Evolutionary conservation across 2,113 vertebrate species (phyloP).

Genomic region (Tamias sibiricus): DNA sequence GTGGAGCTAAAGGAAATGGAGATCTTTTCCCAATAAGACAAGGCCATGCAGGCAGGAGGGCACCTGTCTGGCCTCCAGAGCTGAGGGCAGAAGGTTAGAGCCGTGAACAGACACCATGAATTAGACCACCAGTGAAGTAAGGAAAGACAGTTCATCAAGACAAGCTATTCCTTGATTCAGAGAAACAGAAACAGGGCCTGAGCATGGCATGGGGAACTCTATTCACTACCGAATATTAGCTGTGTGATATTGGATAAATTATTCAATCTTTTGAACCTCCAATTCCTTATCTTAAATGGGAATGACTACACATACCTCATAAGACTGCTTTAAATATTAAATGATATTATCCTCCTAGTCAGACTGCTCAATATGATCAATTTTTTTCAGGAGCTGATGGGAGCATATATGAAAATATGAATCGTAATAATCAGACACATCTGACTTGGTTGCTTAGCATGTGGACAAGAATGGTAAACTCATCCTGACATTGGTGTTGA

Average conservation of each 20-base stretch:
- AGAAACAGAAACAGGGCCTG: background rate
- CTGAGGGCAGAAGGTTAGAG: background rate
- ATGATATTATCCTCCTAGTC: background rate
- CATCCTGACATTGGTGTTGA: accelerated
- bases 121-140: background rate
- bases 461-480: background rate
- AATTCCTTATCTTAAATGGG: background rate
- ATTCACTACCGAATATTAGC: accelerated
- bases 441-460: background rate
- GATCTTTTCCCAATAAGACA: background rate
- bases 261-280: background rate
- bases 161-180: background rate
- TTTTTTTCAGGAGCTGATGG: background rate
- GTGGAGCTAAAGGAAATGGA: background rate
- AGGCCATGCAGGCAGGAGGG: background rate
- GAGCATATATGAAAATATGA: background rate
- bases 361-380: background rate
- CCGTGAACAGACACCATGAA: background rate
- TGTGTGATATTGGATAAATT: background rate
- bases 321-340: background rate
- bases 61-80: background rate
- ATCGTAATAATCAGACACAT: background rate
- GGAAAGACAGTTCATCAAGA: background rate
- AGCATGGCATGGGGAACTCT: background rate
- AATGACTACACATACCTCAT: background rate